Evolutionary conservation across 2,888 invertebrate species (phyloP), one percentile per base, ranked within the genome.

Genomic region (Tachystola acroxantha): DNA sequence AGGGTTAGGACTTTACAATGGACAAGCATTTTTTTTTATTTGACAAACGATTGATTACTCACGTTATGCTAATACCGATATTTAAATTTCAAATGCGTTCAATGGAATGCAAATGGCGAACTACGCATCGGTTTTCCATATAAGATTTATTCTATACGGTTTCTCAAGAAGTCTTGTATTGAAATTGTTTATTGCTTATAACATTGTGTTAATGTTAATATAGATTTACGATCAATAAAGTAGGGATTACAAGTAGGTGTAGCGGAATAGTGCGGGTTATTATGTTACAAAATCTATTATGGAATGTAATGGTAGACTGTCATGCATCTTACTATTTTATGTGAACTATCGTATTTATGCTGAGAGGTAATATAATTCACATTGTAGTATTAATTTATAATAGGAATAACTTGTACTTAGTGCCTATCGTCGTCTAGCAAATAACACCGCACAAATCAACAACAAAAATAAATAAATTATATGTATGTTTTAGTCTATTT

Each of bases 1-100:
- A 43, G 43, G 50, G 42, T 46, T 30, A 32, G 32, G 10, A 40
- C 38, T 32, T 33, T 34, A 48, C 50, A 53, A 52, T 47, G 45
- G 37, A 27, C 39, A 40, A 42, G 39, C 40, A 41, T 34, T 36
- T 31, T 29, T 50, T 46, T 57, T 45, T 53, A 54, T 48, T 57
- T 50, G 43, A 49, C 45, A 31, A 53, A 50, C 63, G 56, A 74
- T 71, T 71, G 70, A 75, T 74, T 65, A 54, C 63, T 63, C 45
- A 52, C 50, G 57, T 64, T 66, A 77, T 74, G 69, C 51, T 51
- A 74, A 72, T 65, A 33, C 36, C 40, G 9, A 16, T 32, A 62
- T 64, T 66, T 33, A 40, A 40, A 38, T 39, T 39, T 39, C 42
- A 56, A 66, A 63, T 60, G 39, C 47, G 56, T 60, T 57, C 57